Conservation (phyloP, 2,113 vertebrate species). For the Oryzias melastigma region DNA sequence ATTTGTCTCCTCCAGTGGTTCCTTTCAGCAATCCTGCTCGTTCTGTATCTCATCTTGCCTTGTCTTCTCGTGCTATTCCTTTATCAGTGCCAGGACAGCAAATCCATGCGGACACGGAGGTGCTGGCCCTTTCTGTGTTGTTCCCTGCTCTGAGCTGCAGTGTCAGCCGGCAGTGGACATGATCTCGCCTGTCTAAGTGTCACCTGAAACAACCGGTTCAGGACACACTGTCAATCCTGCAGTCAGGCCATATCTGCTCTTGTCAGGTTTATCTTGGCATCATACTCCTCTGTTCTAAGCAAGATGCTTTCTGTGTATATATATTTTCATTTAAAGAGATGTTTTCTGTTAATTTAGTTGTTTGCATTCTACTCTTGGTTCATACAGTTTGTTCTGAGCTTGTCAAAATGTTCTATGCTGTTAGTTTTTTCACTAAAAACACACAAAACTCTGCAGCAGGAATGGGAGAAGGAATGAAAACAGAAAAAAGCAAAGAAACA, state of each 20-base stretch:
- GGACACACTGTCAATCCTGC: conserved; percentile 6
- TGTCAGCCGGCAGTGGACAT: conserved; percentile 8
- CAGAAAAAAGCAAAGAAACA: conserved; percentile 19
- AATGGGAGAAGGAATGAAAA: conserved; percentile 4
- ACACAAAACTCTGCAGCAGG: conserved; percentile 36
- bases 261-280: not conserved
- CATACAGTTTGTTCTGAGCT: conserved; percentile 16
- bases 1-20: conserved; percentile 2
- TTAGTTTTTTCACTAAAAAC: conserved; percentile 21
- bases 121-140: conserved; percentile 16
- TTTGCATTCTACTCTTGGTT: conserved; percentile 17
- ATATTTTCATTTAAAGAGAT: too few species aligned
- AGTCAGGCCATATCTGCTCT: conserved; percentile 11
- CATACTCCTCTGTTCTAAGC: too few species aligned
- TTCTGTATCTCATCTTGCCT: conserved; percentile 1
- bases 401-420: conserved; percentile 14
- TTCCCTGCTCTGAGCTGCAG: conserved; percentile 21
- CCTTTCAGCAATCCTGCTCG: conserved; percentile 7
- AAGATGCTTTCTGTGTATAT: too few species aligned
- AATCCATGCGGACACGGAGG: conserved; percentile 31
- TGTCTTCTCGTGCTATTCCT: conserved; percentile 20
- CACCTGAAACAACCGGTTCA: conserved; percentile 27
- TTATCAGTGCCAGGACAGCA: conserved; percentile 31
- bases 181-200: conserved; percentile 25
- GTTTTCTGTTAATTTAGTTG: conserved; percentile 8